A percentile compares a stretch with the other conserved stretches of the same genome.
Evolutionary conservation across 2,113 vertebrate species (phyloP).

Genomic region (Regulus satrapa): DNA sequence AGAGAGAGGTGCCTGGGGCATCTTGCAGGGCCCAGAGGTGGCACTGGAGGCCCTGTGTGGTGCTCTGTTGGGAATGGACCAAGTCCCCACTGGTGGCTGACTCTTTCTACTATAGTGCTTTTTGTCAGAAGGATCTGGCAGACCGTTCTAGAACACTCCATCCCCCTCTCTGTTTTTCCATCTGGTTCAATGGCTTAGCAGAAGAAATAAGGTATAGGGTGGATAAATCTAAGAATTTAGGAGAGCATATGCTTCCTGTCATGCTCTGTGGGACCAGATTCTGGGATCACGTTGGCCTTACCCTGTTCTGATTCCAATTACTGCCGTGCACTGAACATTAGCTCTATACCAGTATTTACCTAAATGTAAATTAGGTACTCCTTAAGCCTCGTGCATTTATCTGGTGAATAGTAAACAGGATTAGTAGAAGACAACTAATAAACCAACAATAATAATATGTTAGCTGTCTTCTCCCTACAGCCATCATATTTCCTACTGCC

Average conservation of each 20-base stretch:
- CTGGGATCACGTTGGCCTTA: background rate
- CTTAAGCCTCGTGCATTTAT: background rate
- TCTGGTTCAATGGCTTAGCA: background rate
- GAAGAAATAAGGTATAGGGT: background rate
- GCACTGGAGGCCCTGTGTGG: background rate
- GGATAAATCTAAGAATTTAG: background rate
- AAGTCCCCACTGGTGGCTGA: background rate
- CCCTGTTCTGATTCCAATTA: background rate
- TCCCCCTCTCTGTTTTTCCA: background rate
- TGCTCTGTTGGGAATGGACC: background rate
- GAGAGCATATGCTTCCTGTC: background rate
- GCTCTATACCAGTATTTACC: background rate
- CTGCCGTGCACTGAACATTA: background rate
- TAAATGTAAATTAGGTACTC: background rate
- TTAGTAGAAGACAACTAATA: conserved; percentile 11
- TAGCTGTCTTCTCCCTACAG: conserved; percentile 23
- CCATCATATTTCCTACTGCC: conserved; percentile 9
- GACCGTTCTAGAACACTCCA: background rate
- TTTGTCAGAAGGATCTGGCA: background rate
- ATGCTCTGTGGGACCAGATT: background rate
- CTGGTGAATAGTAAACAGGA: background rate
- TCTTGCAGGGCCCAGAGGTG: background rate
- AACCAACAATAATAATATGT: background rate
- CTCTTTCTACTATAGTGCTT: background rate
- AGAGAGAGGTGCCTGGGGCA: background rate